A percentile compares a stretch with the other conserved stretches of the same genome.
These are phyloP conservation scores for Cepaea nemoralis DNA, from an alignment of 1,140 invertebrate species.

Conservation along the genomic window DNA sequence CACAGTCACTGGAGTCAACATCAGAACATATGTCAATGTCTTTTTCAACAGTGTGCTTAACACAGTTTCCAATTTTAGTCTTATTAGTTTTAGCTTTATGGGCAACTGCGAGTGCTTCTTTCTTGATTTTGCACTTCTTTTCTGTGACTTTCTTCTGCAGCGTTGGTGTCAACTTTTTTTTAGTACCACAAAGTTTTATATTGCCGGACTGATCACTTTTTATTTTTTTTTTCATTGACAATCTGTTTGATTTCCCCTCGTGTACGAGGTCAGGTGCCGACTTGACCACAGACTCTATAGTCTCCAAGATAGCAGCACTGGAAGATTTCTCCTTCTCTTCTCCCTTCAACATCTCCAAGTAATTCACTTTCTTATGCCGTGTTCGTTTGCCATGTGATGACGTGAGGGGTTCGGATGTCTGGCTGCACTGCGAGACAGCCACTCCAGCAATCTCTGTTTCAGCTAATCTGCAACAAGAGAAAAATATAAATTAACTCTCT, in stretches of 20 bases:
- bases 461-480: constrained; percentile 19
- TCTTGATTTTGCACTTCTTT: not conserved
- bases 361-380: constrained; percentile 68
- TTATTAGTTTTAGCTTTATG: not conserved
- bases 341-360: constrained; percentile 62
- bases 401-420: not conserved
- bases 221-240: constrained; percentile 1
- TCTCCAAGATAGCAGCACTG: constrained; percentile 39
- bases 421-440: not conserved
- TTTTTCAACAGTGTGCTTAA: not conserved
- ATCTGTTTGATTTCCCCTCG: constrained; percentile 35
- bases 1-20: constrained; percentile 7
- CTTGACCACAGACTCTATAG: constrained; percentile 39
- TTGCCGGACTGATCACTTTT: not conserved
- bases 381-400: constrained; percentile 45
- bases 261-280: not conserved
- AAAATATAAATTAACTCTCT: not conserved
- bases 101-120: not conserved
- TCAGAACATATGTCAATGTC: constrained; percentile 15
- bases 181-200: not conserved
- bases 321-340: constrained; percentile 44
- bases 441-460: constrained; percentile 33
- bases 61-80: constrained; percentile 5
- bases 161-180: not conserved
- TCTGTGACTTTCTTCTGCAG: not conserved